Percentiles rank a stretch among this genome's conserved stretches.
These are phyloP conservation scores for Cyrtonyx montezumae DNA, from an alignment of 2,113 vertebrate genomes.

Conservation along the genomic window DNA sequence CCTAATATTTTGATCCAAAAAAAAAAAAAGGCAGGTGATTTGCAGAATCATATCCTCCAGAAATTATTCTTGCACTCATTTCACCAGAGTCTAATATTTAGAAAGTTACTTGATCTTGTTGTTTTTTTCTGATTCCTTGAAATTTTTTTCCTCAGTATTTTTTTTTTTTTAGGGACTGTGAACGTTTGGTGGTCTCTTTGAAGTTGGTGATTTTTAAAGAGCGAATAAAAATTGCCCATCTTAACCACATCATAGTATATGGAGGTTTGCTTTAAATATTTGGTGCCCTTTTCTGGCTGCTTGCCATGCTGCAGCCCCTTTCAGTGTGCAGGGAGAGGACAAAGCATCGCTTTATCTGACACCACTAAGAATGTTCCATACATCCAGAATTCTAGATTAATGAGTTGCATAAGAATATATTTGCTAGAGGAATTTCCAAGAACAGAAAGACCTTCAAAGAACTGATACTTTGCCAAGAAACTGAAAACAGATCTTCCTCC, in stretches of 20 bases:
- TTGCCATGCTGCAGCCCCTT: not conserved
- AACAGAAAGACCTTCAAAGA: not conserved
- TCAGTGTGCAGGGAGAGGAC: not conserved
- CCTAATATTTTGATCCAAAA: too few relatives aligned
- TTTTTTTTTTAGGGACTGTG: not conserved
- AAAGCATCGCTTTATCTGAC: not conserved
- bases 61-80: not conserved
- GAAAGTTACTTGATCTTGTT: rapidly evolving
- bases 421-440: not conserved
- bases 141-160: not conserved
- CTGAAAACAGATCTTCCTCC: not conserved
- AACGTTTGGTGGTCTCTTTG: not conserved
- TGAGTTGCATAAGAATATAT: not conserved
- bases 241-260: not conserved
- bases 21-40: not conserved
- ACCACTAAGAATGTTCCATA: not conserved
- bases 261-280: not conserved
- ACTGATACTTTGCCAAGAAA: not conserved
- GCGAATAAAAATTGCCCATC: not conserved
- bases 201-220: not conserved
- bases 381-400: not conserved
- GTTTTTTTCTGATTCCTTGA: not conserved
- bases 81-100: not conserved
- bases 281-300: not conserved
- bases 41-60: not conserved